Percentiles rank a stretch among this genome's conserved stretches.
Conservation (phyloP, 1,140 invertebrate species). For the Akabosia matsudoensis region DNA sequence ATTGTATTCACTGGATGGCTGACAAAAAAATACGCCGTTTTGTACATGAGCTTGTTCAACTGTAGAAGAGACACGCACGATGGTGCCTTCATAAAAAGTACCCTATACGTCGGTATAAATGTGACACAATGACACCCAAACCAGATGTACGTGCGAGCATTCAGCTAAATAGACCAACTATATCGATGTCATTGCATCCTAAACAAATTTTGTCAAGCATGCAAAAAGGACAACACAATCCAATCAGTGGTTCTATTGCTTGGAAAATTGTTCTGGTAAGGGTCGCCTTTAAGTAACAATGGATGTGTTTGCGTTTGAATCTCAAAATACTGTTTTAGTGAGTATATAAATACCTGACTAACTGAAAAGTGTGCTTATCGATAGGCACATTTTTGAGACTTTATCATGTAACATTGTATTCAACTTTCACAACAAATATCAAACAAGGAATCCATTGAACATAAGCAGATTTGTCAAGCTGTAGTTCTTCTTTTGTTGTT, state of each 20-base stretch:
- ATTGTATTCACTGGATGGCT: no score
- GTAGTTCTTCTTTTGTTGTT: background rate
- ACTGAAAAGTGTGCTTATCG: no score
- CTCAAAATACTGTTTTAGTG: no score
- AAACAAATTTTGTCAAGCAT: constrained; percentile 12
- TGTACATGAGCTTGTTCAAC: no score
- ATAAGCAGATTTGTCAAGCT: constrained; percentile 6
- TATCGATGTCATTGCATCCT: constrained; percentile 2
- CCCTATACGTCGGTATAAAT: no score
- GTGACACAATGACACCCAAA: background rate
- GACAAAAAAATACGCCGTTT: no score
- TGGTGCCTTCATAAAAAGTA: no score
- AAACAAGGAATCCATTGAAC: background rate
- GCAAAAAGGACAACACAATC: constrained; percentile 34
- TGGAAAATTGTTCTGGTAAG: constrained; percentile 2
- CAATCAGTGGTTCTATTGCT: constrained; percentile 26
- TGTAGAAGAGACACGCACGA: no score
- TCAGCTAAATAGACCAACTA: constrained; percentile 7
- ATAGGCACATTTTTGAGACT: no score
- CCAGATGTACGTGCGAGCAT: constrained; percentile 11
- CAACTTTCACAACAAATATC: no score
- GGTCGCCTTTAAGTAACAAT: background rate
- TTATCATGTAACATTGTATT: no score
- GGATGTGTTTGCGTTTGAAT: background rate
- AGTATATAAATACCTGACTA: no score